phyloP scores from a whole-genome alignment of 1,140 invertebrate genomes.

The Magallana gigas region DNA sequence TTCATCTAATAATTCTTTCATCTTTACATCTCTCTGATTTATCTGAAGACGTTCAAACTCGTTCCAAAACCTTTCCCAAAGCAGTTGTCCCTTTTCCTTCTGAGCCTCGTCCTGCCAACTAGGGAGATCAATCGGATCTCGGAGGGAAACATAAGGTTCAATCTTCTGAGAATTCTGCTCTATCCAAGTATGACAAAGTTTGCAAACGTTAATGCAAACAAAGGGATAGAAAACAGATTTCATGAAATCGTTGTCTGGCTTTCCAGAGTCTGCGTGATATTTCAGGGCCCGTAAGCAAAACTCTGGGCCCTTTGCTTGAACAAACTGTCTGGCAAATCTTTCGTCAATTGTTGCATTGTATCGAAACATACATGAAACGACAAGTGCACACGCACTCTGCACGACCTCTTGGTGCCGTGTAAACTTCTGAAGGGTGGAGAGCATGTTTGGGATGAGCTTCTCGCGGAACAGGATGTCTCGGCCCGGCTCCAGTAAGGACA shows the following conservation, averaged over 20 bases:
- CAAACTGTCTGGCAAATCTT: constrained; percentile 62
- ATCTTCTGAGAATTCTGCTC: constrained; percentile 58
- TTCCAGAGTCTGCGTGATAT: constrained; percentile 44
- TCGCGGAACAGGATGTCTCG: constrained; percentile 42
- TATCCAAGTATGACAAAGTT: constrained; percentile 60
- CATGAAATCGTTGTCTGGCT: constrained; percentile 45
- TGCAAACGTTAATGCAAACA: constrained; percentile 50
- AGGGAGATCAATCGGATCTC: neutral
- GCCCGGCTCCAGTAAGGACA: constrained; percentile 27
- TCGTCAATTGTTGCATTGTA: constrained; percentile 54
- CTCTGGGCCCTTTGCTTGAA: constrained; percentile 60
- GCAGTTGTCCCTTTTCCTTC: constrained; percentile 22
- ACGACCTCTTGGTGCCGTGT: constrained; percentile 31
- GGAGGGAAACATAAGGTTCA: constrained; percentile 31
- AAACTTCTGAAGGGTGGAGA: constrained; percentile 44
- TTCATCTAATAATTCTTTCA: constrained; percentile 62
- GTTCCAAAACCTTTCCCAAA: constrained; percentile 59
- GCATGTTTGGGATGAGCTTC: constrained; percentile 48
- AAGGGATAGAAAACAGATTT: constrained; percentile 52
- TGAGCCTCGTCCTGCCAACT: constrained; percentile 37
- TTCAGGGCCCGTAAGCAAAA: constrained; percentile 61
- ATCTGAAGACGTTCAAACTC: constrained; percentile 55
- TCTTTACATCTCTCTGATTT: constrained; percentile 56
- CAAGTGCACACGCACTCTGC: constrained; percentile 11
- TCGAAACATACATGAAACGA: constrained; percentile 57